Percentiles rank a stretch among this genome's conserved stretches.
These are phyloP conservation scores for Hormiphora californensis DNA, from an alignment of 37 sponge, comb jelly and placozoan genomes.

Conservation along the genomic window DNA sequence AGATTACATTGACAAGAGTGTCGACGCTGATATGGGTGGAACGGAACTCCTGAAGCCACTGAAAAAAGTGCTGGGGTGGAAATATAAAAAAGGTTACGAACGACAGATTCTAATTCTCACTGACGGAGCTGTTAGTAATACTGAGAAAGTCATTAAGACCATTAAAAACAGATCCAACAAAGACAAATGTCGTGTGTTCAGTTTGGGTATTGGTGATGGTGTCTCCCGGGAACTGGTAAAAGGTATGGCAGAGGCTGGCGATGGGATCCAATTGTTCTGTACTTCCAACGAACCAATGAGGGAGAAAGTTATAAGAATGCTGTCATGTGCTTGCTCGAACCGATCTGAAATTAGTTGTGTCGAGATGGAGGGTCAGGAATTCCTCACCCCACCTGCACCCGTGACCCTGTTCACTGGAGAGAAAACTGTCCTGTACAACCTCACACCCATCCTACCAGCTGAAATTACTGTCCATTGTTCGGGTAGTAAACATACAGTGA, in stretches of 20 bases:
- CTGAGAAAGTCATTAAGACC: background rate
- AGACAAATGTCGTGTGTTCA: slow-evolving; percentile 55
- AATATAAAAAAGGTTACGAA: slow-evolving; percentile 1
- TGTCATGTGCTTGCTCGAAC: slow-evolving; percentile 51
- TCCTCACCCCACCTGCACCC: too few species aligned
- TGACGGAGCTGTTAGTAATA: slow-evolving; percentile 58
- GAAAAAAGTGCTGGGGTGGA: slow-evolving; percentile 60
- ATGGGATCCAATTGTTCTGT: slow-evolving; percentile 66
- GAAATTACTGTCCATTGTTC: too few species aligned
- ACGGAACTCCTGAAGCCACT: slow-evolving; percentile 74
- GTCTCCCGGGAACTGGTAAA: slow-evolving; percentile 76
- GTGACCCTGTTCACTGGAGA: too few species aligned
- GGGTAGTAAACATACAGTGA: too few species aligned
- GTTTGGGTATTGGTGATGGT: slow-evolving; percentile 79
- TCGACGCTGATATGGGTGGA: slow-evolving; percentile 70
- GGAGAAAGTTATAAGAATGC: slow-evolving; percentile 65
- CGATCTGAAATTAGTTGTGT: too few species aligned
- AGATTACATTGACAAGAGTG: slow-evolving; percentile 62
- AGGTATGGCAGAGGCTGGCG: slow-evolving; percentile 72
- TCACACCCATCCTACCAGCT: too few species aligned
- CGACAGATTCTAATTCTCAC: slow-evolving; percentile 74
- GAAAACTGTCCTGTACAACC: too few species aligned
- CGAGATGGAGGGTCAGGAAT: too few species aligned
- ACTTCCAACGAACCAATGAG: slow-evolving; percentile 63
- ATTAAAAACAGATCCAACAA: background rate